A percentile compares a stretch with the other conserved stretches of the same genome.
These are phyloP conservation scores for Ophthalmolycus amberensis DNA, from an alignment of 2,113 vertebrate genomes.

Conservation along the genomic window DNA sequence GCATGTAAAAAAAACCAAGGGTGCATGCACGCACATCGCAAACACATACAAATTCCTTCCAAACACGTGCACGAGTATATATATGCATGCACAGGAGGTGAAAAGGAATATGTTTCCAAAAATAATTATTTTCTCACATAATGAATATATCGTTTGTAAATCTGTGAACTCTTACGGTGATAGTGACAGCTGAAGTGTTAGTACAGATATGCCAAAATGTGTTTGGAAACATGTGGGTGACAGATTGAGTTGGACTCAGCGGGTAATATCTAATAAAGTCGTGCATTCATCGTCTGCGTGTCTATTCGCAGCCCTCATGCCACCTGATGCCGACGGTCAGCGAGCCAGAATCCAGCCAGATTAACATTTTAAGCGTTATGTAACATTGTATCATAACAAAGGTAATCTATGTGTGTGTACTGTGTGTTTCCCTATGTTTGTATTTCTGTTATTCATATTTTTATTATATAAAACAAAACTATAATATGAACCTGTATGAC, in stretches of 20 bases:
- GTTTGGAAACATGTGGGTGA: slow-evolving; percentile 41
- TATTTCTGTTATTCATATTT: background rate
- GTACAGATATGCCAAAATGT: slow-evolving; percentile 4
- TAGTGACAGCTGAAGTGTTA: slow-evolving; percentile 21
- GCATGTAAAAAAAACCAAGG: background rate
- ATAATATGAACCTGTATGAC: background rate
- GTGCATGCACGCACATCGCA: background rate
- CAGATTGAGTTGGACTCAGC: slow-evolving; percentile 28
- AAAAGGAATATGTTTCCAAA: background rate
- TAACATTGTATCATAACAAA: slow-evolving; percentile 45
- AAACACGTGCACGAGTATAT: slow-evolving; percentile 27
- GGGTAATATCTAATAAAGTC: slow-evolving; percentile 33
- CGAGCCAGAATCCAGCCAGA: slow-evolving; percentile 49
- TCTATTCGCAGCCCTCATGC: slow-evolving; percentile 42
- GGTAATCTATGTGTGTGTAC: slow-evolving; percentile 1
- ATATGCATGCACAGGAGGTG: slow-evolving; percentile 15
- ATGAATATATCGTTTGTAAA: background rate
- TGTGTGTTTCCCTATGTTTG: slow-evolving; percentile 8
- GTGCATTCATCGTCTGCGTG: slow-evolving; percentile 4
- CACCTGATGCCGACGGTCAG: slow-evolving; percentile 53
- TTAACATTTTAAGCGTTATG: slow-evolving; percentile 51
- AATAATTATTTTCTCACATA: slow-evolving; percentile 7
- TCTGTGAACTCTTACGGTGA: background rate
- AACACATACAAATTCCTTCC: background rate
- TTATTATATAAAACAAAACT: background rate